A percentile compares a stretch with the other conserved stretches of the same genome.
These are phyloP conservation scores for Loxodonta africana DNA, from an alignment of 2,113 vertebrate species.

Conservation along the genomic window DNA sequence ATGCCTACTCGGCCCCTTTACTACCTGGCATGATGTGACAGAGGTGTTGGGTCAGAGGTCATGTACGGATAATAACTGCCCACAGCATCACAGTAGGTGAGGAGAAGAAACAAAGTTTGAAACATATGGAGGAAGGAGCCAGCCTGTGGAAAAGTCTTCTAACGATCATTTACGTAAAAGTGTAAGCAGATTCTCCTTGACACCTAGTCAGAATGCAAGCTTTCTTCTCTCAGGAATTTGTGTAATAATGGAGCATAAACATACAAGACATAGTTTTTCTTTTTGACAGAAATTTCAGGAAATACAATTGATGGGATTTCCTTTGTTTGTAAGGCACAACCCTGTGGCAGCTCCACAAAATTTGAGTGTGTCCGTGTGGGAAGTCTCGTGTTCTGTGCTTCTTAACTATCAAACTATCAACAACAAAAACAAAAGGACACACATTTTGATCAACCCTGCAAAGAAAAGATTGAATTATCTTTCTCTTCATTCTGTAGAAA, in stretches of 20 bases:
- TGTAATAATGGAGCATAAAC: background rate
- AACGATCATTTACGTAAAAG: background rate
- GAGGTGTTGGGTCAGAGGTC: background rate
- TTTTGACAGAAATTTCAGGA: background rate
- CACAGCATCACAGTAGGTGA: no score
- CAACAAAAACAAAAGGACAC: background rate
- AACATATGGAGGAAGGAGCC: background rate
- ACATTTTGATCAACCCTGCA: background rate
- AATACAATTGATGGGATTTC: background rate
- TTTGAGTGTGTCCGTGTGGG: background rate
- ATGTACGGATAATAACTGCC: background rate
- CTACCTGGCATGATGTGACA: background rate
- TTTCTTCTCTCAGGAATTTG: background rate
- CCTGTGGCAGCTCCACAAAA: background rate
- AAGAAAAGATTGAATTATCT: background rate
- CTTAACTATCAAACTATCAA: background rate
- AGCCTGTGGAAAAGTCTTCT: background rate
- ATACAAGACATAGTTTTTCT: background rate
- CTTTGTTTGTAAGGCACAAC: background rate
- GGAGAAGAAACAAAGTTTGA: background rate
- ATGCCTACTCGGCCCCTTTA: background rate
- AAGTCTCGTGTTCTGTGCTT: background rate
- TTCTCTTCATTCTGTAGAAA: slow-evolving; percentile 14
- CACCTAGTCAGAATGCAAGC: background rate
- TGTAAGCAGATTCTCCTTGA: background rate